A percentile compares a stretch with the other conserved stretches of the same genome.
These are phyloP conservation scores for Stratiomys singularior DNA, from an alignment of 2,888 invertebrate species.

Conservation along the genomic window DNA sequence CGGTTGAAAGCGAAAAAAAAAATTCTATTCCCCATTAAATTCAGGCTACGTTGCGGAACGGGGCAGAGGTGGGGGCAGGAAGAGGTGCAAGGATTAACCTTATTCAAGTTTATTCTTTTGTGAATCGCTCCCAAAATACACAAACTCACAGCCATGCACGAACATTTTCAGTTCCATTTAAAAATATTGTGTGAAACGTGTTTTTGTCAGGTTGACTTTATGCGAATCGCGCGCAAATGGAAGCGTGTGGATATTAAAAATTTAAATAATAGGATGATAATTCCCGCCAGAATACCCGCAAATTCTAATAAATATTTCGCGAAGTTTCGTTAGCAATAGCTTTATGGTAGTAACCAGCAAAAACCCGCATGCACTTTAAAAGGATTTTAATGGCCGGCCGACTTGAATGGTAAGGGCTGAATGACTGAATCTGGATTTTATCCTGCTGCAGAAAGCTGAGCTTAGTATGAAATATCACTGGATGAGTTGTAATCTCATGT, in stretches of 20 bases:
- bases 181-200: slow-evolving; percentile 4
- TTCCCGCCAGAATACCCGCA: not conserved
- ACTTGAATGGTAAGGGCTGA: not conserved
- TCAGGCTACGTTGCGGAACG: too few relatives aligned
- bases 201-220: not conserved
- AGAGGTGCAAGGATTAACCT: not conserved
- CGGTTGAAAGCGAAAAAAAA: not conserved
- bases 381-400: not conserved
- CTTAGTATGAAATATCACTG: too few relatives aligned
- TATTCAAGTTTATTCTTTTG: slow-evolving; percentile 1
- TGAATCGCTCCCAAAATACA: not conserved
- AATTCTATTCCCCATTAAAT: not conserved
- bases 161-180: not conserved
- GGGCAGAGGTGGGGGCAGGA: too few relatives aligned
- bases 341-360: not conserved
- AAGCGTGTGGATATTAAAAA: slow-evolving; percentile 8
- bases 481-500: not conserved
- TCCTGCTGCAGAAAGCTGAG: too few relatives aligned
- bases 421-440: too few relatives aligned
- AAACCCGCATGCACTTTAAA: too few relatives aligned
- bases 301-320: not conserved
- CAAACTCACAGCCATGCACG: not conserved
- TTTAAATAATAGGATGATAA: slow-evolving; percentile 17
- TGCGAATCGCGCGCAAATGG: not conserved
- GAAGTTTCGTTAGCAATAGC: not conserved